Percentiles rank a stretch among this genome's conserved stretches.
These are phyloP conservation scores for Palaemon carinicauda DNA, from an alignment of 1,140 invertebrate genomes.

Conservation along the genomic window DNA sequence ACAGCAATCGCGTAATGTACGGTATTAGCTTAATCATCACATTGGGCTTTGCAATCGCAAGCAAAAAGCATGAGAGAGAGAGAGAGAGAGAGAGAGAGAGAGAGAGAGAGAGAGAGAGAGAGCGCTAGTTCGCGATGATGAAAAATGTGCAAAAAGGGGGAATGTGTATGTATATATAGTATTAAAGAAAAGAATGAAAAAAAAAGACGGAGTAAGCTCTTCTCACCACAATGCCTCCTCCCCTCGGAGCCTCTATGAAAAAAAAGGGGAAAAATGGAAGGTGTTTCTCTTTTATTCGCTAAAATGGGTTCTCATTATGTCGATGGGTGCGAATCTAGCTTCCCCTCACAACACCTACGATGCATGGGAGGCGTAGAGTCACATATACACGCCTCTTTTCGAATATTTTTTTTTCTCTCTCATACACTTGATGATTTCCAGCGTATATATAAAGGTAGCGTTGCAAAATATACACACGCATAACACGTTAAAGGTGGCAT, in stretches of 20 bases:
- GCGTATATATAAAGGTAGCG: too few species aligned
- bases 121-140: background rate
- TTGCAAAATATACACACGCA: too few species aligned
- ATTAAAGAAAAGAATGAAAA: too few species aligned
- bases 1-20: background rate
- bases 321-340: conserved; percentile 38
- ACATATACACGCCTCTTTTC: too few species aligned
- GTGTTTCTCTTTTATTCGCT: conserved; percentile 42
- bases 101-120: conserved; percentile 32
- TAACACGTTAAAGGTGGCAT: too few species aligned
- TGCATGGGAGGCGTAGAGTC: background rate
- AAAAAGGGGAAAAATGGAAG: conserved; percentile 7
- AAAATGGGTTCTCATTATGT: conserved; percentile 42
- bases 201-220: too few species aligned
- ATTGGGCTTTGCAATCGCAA: background rate
- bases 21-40: background rate
- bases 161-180: too few species aligned
- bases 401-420: too few species aligned
- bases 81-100: conserved; percentile 32
- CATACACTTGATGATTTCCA: too few species aligned
- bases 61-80: background rate
- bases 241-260: too few species aligned
- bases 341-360: conserved; percentile 6
- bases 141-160: background rate
- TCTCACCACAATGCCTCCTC: too few species aligned